Evolutionary conservation across 2,888 invertebrate species (phyloP).

Genomic region (Chydorus sphaericus): DNA sequence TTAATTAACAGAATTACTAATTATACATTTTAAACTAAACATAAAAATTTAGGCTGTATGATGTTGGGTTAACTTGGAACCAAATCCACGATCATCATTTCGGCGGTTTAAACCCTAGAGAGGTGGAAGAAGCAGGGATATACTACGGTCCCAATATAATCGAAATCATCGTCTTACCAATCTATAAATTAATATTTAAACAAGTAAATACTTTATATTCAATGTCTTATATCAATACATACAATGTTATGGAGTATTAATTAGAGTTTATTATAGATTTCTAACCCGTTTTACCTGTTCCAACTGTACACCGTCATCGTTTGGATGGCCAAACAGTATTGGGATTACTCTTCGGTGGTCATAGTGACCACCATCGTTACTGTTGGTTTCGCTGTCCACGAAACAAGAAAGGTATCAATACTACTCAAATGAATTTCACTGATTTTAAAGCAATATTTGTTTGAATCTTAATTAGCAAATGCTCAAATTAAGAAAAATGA

Average conservation of each 20-base stretch:
- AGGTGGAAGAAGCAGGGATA: neutral
- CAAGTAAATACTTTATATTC: conserved; percentile 12
- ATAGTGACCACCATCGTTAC: conserved; percentile 25
- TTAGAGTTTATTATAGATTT: conserved; percentile 25
- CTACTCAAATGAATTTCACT: too few species aligned
- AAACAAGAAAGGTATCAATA: conserved; percentile 26
- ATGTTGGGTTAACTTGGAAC: neutral
- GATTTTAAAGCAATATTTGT: too few species aligned
- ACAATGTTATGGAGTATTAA: neutral
- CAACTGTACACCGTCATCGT: conserved; percentile 33
- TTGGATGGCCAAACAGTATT: conserved; percentile 32
- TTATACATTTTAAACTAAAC: neutral
- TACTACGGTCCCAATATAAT: conserved; percentile 13
- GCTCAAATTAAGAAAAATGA: conserved; percentile 29
- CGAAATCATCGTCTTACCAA: conserved; percentile 4
- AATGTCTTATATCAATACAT: too few species aligned
- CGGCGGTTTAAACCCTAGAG: neutral
- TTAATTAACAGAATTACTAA: neutral
- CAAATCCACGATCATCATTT: neutral
- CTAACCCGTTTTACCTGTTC: conserved; percentile 36
- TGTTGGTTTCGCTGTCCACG: conserved; percentile 24
- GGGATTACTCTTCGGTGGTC: conserved; percentile 31
- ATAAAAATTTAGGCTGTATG: conserved; percentile 6
- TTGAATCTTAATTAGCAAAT: too few species aligned
- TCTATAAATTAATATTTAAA: conserved; percentile 7